Percentiles rank a stretch among this genome's conserved stretches.
phyloP scores from a whole-genome alignment of 2,113 vertebrate species.

The Otocyon megalotis region DNA sequence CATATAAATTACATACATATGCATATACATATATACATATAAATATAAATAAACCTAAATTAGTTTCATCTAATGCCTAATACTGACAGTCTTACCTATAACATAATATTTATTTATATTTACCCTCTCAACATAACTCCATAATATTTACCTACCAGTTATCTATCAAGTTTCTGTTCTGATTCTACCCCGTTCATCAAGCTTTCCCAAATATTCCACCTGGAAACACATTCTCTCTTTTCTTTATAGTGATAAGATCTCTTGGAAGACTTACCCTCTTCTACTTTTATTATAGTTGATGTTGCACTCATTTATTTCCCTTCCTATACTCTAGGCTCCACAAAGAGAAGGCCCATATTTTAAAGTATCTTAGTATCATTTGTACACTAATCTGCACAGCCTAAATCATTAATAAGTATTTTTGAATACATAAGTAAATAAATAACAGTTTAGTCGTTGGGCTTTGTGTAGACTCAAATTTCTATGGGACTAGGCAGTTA shows the following conservation, averaged over 20 bases:
- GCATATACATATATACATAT: neutral
- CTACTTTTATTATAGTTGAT: neutral
- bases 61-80: neutral
- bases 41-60: neutral
- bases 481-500: neutral
- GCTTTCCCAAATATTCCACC: neutral
- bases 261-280: neutral
- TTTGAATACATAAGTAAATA: neutral
- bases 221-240: neutral
- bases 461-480: neutral
- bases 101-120: neutral
- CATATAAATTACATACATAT: neutral
- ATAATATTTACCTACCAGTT: neutral
- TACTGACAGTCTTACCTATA: neutral
- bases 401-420: neutral
- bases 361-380: neutral
- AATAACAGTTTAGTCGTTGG: neutral
- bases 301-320: neutral
- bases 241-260: neutral
- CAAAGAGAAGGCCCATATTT: neutral
- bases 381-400: neutral
- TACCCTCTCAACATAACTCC: neutral
- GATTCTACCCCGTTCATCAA: neutral
- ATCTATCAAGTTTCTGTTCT: neutral
- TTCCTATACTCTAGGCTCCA: neutral